Conservation (phyloP, 2,797 vertebrate species). For the Diceros bicornis region DNA sequence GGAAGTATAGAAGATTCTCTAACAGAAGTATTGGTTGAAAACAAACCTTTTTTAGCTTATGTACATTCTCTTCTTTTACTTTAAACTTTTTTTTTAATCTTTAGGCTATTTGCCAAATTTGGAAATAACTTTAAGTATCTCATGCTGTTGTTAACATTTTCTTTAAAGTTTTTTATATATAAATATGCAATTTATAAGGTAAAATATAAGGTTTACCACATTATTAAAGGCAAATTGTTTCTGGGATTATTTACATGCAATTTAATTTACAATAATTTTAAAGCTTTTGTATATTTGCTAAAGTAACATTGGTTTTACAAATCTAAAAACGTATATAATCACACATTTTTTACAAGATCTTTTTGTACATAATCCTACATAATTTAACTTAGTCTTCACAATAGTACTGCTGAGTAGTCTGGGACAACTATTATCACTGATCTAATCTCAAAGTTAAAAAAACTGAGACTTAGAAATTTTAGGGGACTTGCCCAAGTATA, state of each 20-base stretch:
- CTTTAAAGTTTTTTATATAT: not conserved
- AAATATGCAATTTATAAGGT: not conserved
- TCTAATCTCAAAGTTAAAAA: slow-evolving; percentile 45
- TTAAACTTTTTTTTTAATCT: not conserved
- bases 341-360: not conserved
- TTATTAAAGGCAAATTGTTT: not conserved
- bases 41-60: not conserved
- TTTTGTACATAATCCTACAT: not conserved
- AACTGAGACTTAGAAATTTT: not conserved
- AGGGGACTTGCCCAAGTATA: not conserved
- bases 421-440: not conserved
- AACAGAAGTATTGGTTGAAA: slow-evolving; percentile 12
- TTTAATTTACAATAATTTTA: not conserved
- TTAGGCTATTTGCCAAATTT: slow-evolving; percentile 16
- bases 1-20: not conserved
- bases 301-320: not conserved
- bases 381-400: not conserved
- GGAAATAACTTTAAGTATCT: slow-evolving; percentile 15
- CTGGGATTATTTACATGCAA: not conserved
- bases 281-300: not conserved
- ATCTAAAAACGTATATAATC: not conserved
- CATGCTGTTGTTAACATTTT: not conserved
- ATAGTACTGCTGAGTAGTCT: not conserved
- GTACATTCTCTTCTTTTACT: not conserved
- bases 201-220: not conserved